Evolutionary conservation across 2,797 vertebrate genomes (phyloP).

Genomic region (Rhinella marina): DNA sequence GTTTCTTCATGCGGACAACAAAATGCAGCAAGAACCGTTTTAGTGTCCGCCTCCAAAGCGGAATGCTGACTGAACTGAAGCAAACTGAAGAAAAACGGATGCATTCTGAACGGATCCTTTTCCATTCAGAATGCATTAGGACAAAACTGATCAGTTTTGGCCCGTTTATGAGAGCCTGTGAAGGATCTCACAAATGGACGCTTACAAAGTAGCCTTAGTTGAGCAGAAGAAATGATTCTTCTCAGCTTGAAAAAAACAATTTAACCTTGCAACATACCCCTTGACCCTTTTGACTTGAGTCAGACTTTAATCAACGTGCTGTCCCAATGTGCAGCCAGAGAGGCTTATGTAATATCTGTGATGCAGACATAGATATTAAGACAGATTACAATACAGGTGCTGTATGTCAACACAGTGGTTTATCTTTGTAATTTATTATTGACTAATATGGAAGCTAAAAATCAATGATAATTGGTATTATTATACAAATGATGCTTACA

Average conservation of each 20-base stretch:
- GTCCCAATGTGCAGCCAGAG: constrained; percentile 10
- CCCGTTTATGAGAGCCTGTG: too few relatives aligned
- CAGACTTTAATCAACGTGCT: constrained; percentile 30
- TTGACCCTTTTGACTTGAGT: constrained; percentile 24
- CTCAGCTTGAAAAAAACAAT: not conserved
- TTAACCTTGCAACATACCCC: constrained; percentile 9
- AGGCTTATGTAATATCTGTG: constrained; percentile 35
- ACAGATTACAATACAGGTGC: constrained; percentile 52
- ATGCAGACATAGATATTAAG: constrained; percentile 48
- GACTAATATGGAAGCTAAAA: constrained; percentile 49
- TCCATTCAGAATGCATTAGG: too few relatives aligned
- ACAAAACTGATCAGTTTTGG: too few relatives aligned
- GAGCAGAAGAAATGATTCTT: not conserved
- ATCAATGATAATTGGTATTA: constrained; percentile 51
- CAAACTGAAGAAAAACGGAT: too few relatives aligned
- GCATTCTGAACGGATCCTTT: too few relatives aligned
- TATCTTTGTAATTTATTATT: constrained; percentile 57
- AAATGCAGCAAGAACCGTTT: too few relatives aligned
- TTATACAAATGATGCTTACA: constrained; percentile 5
- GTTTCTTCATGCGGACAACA: too few relatives aligned
- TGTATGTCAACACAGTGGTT: constrained; percentile 13
- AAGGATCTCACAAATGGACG: too few relatives aligned
- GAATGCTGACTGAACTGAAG: too few relatives aligned
- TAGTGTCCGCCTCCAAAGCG: too few relatives aligned
- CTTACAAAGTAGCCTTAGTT: too few relatives aligned